Conservation (phyloP, 1,140 invertebrate species). For the Stratiolaelaps scimitus region DNA sequence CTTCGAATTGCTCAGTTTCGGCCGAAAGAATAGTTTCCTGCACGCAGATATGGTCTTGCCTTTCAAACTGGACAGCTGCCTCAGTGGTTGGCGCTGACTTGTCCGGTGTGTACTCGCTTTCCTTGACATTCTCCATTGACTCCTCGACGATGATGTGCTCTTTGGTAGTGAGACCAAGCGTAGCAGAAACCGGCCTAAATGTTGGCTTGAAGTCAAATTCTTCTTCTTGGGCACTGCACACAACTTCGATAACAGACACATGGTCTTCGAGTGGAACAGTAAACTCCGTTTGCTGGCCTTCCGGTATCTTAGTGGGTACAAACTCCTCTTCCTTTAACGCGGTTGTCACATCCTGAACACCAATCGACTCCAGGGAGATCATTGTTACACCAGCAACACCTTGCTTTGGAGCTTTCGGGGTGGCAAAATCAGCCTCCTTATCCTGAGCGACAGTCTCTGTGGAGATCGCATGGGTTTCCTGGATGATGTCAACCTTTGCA, state of each 20-base stretch:
- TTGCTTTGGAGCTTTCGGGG: constrained; percentile 27
- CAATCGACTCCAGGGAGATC: constrained; percentile 31
- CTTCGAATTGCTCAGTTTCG: constrained; percentile 10
- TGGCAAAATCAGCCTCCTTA: constrained; percentile 32
- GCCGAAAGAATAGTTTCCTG: constrained; percentile 6
- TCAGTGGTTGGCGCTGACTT: constrained; percentile 11
- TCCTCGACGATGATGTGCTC: constrained; percentile 15
- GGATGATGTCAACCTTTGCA: background rate
- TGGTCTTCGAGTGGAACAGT: constrained; percentile 33
- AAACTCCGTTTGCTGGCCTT: constrained; percentile 29
- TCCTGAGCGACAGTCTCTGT: constrained; percentile 31
- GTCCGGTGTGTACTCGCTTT: constrained; percentile 14
- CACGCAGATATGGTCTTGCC: constrained; percentile 6
- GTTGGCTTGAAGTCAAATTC: constrained; percentile 27
- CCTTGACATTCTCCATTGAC: constrained; percentile 2
- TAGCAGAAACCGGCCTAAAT: background rate
- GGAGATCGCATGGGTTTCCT: constrained; percentile 28
- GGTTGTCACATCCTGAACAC: constrained; percentile 31
- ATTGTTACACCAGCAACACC: constrained; percentile 30
- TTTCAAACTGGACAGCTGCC: constrained; percentile 14
- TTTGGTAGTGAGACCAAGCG: constrained; percentile 4
- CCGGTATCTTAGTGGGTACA: constrained; percentile 32
- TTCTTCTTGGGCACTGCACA: constrained; percentile 31
- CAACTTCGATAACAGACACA: constrained; percentile 32
- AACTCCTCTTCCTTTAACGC: constrained; percentile 31